Conservation (phyloP, 2,888 invertebrate genomes). For the Antheraea yamamai region DNA sequence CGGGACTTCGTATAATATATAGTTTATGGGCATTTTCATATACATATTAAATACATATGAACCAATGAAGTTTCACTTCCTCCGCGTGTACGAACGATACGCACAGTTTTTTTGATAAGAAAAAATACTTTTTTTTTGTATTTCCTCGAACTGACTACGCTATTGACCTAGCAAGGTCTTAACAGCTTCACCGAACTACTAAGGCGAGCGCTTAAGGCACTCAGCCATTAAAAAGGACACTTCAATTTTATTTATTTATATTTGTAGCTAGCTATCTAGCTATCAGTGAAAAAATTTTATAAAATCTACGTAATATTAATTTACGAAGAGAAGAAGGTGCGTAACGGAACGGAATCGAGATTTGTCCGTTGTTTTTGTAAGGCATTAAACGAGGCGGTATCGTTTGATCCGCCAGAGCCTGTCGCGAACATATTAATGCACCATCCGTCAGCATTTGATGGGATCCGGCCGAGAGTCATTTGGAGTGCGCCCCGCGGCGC, state of each 20-base stretch:
- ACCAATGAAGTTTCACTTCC: too few species aligned
- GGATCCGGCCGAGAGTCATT: conserved; percentile 25
- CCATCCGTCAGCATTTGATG: conserved; percentile 64
- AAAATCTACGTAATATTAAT: not conserved
- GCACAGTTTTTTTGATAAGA: not conserved
- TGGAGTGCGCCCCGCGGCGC: conserved; percentile 25
- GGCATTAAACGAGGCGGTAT: conserved; percentile 52
- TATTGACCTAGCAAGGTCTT: too few species aligned
- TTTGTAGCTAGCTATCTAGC: not conserved
- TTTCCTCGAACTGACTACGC: too few species aligned
- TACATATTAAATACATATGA: too few species aligned
- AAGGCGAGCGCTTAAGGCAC: too few species aligned
- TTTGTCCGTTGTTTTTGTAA: conserved; percentile 35
- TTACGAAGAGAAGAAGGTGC: conserved; percentile 1
- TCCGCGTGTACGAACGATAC: too few species aligned
- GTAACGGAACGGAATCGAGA: not conserved
- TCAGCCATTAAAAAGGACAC: too few species aligned
- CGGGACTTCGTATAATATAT: not conserved
- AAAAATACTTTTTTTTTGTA: too few species aligned
- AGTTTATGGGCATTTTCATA: too few species aligned
- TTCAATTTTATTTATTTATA: too few species aligned
- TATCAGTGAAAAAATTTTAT: not conserved
- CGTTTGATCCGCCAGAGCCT: conserved; percentile 57
- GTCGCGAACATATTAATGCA: conserved; percentile 49
- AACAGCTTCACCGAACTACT: too few species aligned